Conservation (phyloP, 2,797 vertebrate species). For the Taenioides sp. region DNA sequence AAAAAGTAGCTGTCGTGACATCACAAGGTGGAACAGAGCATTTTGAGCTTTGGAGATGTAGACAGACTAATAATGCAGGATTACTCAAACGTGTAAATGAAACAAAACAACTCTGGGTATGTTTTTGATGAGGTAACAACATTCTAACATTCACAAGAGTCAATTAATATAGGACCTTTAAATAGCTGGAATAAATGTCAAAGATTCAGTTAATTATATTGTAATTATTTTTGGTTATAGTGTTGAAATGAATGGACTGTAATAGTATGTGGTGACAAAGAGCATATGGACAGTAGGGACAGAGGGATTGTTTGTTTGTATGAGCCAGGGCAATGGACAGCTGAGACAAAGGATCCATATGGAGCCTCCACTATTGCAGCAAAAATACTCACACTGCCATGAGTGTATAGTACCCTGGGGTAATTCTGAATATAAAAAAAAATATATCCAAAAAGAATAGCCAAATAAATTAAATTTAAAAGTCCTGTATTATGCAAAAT, state of each 20-base stretch:
- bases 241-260: slow-evolving; percentile 16
- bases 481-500: too few species aligned
- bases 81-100: too few species aligned
- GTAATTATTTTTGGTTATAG: slow-evolving; percentile 2
- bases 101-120: too few species aligned
- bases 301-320: slow-evolving; percentile 41
- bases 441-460: not conserved
- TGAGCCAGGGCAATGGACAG: slow-evolving; percentile 40
- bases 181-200: not conserved
- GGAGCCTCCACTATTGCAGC: slow-evolving; percentile 19
- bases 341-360: slow-evolving; percentile 58
- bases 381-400: not conserved
- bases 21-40: too few species aligned
- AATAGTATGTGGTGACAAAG: slow-evolving; percentile 35
- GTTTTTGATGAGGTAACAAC: too few species aligned
- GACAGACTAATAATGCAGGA: too few species aligned
- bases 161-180: too few species aligned
- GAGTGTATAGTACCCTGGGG: not conserved
- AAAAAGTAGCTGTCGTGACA: too few species aligned
- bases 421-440: not conserved
- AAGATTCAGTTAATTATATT: not conserved
- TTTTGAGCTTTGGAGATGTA: too few species aligned
- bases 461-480: too few species aligned
- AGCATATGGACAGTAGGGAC: slow-evolving; percentile 50
- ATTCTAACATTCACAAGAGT: too few species aligned